Conservation (phyloP, 2,888 invertebrate species). For the Sphaerophoria taeniata region DNA sequence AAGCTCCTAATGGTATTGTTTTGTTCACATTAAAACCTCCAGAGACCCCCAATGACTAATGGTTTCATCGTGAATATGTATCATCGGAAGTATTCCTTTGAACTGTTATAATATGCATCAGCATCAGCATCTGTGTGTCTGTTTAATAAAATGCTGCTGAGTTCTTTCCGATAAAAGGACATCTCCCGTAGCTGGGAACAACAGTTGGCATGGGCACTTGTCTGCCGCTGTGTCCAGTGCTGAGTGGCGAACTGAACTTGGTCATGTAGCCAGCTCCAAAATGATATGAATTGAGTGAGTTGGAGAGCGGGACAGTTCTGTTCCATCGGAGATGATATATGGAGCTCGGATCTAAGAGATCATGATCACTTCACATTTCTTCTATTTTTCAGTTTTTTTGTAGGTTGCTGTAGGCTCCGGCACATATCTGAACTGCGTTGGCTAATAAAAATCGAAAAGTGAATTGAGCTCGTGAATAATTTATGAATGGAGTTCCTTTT, state of each 20-base stretch:
- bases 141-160: conserved; percentile 61
- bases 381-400: neutral
- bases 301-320: conserved; percentile 64
- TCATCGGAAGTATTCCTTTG: conserved; percentile 74
- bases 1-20: conserved; percentile 72
- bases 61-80: conserved; percentile 72
- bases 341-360: conserved; percentile 54
- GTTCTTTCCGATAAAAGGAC: conserved; percentile 65
- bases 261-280: conserved; percentile 68
- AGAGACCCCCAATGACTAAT: conserved; percentile 68
- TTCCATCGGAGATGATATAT: conserved; percentile 60
- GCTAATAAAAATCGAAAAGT: conserved; percentile 71
- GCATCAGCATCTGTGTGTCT: conserved; percentile 50
- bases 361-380: conserved; percentile 39
- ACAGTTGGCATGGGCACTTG: neutral
- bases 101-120: conserved; percentile 56
- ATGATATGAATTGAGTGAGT: conserved; percentile 72
- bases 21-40: conserved; percentile 61
- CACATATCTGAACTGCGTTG: conserved; percentile 65
- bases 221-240: too few species aligned
- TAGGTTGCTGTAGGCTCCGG: neutral
- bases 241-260: conserved; percentile 43
- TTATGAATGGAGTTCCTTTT: conserved; percentile 63
- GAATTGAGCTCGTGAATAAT: conserved; percentile 74
- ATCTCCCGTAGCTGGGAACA: conserved; percentile 20